Base-by-base conservation (phyloP, 2,113 vertebrate genomes). In the Struthio camelus region DNA sequence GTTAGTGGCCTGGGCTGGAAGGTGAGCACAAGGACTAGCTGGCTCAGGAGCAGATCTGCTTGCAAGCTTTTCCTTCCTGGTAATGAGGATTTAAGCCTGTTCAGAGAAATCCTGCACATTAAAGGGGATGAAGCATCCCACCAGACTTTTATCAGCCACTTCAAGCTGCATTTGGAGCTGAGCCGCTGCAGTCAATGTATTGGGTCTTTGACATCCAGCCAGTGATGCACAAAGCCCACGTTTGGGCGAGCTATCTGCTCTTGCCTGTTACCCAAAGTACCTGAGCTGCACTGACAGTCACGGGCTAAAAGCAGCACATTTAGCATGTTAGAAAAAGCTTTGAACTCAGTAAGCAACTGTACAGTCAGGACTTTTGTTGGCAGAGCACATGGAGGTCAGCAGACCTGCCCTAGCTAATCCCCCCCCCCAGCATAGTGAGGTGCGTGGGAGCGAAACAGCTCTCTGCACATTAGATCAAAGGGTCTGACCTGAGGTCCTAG, bases 361-460 rank as follows among this genome's bases (percentile, higher is more conserved):
- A 19, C n/a, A 48, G 12, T 19, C 32, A 46, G 75, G 50, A 34
- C 30, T 44, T 48, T 25, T 11, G 34, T 34, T 36, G 44, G 28
- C 56, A 56, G 76, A 62, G 64, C 34, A 80, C 40, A 13, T 20
- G 58, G 23, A 72, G 20, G 23, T 30, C 62, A 91, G 72, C 51
- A 81, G n/a, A 82, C 2, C 7, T 27, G 14, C 27, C 5, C 25
- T 25, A 54, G 24, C 28, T 1, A 30, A 44, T 27, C 56, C 56
- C 56, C 12, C n/a, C n/a, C n/a, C 27, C 76, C 0, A 0, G 32
- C 51, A 79, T 7, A 40, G 42, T 34, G 51, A 23, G 18, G 13
- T 11, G 27, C 13, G 8, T 4, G 10, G 25, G 27, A 28, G 75
- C 4, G 56, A 48, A 48, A 19, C 14, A 16, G 53, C 17, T 85